phyloP scores from a whole-genome alignment of 2,113 vertebrate genomes.

The Xiphophorus hellerii region DNA sequence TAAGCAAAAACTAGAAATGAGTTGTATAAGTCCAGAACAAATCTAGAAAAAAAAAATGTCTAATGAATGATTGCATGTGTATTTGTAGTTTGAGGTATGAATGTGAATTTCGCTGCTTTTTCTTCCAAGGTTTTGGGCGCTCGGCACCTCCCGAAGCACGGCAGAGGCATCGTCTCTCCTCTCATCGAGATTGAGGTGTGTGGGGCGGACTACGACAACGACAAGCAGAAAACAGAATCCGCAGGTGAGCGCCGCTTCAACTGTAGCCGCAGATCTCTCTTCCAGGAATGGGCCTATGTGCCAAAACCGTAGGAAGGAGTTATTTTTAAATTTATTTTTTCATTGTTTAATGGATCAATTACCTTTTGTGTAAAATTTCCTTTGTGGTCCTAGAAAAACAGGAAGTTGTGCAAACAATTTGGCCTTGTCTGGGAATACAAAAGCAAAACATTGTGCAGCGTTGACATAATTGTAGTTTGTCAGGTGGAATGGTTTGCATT shows the following conservation, averaged over 20 bases:
- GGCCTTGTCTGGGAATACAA: slow-evolving; percentile 33
- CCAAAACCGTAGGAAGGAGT: slow-evolving; percentile 16
- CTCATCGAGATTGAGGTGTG: slow-evolving; percentile 97
- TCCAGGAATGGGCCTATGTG: not conserved
- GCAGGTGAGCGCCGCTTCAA: slow-evolving; percentile 81
- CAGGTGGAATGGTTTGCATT: not conserved
- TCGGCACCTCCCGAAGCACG: slow-evolving; percentile 95
- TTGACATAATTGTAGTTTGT: not conserved
- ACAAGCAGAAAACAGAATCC: slow-evolving; percentile 95
- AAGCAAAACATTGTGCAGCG: slow-evolving; percentile 16
- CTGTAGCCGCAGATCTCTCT: not conserved
- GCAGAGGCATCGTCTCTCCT: slow-evolving; percentile 94
- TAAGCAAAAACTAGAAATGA: not conserved
- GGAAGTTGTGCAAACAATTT: slow-evolving; percentile 55
- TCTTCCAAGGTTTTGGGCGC: slow-evolving; percentile 89
- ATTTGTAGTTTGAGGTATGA: not conserved
- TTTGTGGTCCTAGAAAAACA: slow-evolving; percentile 57
- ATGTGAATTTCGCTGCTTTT: not conserved
- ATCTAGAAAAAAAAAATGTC: not conserved
- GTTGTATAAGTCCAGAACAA: not conserved
- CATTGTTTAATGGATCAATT: slow-evolving; percentile 37
- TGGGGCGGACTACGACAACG: slow-evolving; percentile 91
- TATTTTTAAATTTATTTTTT: not conserved
- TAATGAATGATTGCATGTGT: not conserved
- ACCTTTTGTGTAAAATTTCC: slow-evolving; percentile 33